These are phyloP conservation scores for Metallyticus violacea DNA, from an alignment of 2,888 invertebrate species.

Conservation along the genomic window DNA sequence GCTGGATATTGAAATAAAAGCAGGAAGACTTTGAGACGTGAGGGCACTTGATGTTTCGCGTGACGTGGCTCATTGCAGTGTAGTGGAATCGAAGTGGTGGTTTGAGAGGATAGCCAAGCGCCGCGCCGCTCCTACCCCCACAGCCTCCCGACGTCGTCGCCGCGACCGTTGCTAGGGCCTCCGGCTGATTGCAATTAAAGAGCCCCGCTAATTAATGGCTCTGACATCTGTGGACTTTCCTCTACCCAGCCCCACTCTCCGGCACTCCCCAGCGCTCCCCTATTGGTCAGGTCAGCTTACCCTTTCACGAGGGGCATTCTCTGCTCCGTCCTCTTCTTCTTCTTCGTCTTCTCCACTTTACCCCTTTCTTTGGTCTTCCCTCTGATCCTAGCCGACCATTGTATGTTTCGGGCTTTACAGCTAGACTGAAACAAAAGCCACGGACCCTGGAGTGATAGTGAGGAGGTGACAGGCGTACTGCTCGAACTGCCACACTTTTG, in stretches of 20 bases:
- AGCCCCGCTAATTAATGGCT: constrained; percentile 17
- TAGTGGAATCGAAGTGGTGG: neutral
- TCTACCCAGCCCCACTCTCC: neutral
- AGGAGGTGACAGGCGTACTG: neutral
- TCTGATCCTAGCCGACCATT: constrained; percentile 3
- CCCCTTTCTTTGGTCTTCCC: constrained; percentile 13
- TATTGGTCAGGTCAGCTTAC: constrained; percentile 18
- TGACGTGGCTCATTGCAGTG: neutral
- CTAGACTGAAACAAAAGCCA: neutral
- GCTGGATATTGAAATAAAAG: too few relatives aligned
- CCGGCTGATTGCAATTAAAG: constrained; percentile 19
- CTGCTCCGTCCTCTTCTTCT: neutral
- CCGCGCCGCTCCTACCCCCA: neutral
- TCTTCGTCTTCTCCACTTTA: neutral
- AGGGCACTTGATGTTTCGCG: neutral
- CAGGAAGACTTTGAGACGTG: neutral
- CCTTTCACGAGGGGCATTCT: constrained; percentile 14
- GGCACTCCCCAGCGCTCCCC: constrained; percentile 1
- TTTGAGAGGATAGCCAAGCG: neutral
- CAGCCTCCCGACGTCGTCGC: neutral
- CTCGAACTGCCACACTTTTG: too few relatives aligned
- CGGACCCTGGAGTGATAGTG: neutral
- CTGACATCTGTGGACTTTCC: constrained; percentile 18
- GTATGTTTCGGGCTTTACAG: neutral
- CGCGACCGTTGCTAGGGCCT: constrained; percentile 16